Base-by-base conservation (phyloP, 2,888 invertebrate species). In the Formica aserva region DNA sequence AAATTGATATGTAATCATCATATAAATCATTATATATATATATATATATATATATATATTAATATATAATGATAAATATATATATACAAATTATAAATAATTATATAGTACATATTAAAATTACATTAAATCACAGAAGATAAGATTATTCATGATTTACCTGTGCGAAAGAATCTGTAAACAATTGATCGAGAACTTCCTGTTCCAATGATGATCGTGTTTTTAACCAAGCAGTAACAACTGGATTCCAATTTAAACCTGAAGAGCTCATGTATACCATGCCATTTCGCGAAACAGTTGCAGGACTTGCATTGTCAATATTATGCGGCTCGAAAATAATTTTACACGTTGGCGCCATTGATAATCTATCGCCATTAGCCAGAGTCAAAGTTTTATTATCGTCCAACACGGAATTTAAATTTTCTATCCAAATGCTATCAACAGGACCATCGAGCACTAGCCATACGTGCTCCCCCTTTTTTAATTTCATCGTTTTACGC, bases 211-310 rank as follows among this genome's bases (percentile, higher is more conserved):
- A 96, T 95, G 89, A 96, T 94, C 96, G 96, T 94, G 94, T 95
- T 93, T 97, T 98, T 0, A 98, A 93, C 98, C 98, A 98, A 0
- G 97, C 98, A 85, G 96, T 96, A 0, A 99, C 96, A 77, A 99
- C 98, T 92, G 99, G 99, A 91, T 97, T 97, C 97, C 99, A 99
- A 93, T 98, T 97, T 71, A 99, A 95, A 0, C 98, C 99, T 0
- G 99, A 99, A 0, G 98, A 98, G 92, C 99, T 99, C 99, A 99
- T 99, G 94, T 98, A 99, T 6, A 98, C 98, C 98, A 98, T 98
- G 82, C 98, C 98, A 93, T 98, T 98, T 85, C 98, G 96, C 0
- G 99, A 99, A 0, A 99, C 99, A 0, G 99, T 99, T 1, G 99
- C 99, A 1, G 99, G 99, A 13, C 99, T 99, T 0, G 99, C 99